Base-by-base conservation (phyloP, 2,888 invertebrate species). In the Phlogophora meticulosa region DNA sequence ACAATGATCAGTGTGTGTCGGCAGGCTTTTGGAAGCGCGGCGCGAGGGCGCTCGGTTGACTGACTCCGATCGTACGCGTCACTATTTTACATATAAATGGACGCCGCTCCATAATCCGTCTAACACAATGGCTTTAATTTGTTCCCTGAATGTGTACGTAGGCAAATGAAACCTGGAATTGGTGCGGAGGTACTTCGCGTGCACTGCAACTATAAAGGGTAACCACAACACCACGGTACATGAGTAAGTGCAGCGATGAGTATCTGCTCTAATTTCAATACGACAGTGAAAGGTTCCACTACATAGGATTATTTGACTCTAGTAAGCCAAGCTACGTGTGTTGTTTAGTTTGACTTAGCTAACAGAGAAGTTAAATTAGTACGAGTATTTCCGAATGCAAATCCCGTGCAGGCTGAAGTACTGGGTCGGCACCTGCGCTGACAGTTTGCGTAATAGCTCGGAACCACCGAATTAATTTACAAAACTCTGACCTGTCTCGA, bases 11-110 rank as follows among this genome's bases (percentile, higher is more conserved):
- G 83, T 79, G 86, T 83, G 76, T 69, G 69, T 71, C 56, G 68
- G 73, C 76, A 73, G 78, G 84, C 80, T 85, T 80, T 82, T 79
- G 82, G 72, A 79, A 80, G 73, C 76, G 82, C 78, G 79, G 80
- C 46, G 81, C 80, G 83, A 76, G 78, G 82, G 81, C 87, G 86
- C 84, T 87, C 88, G 90, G 85, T 81, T 89, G 88, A 87, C 86
- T 89, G 91, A 83, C 87, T 91, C 84, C 90, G 90, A 91, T 90
- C 89, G 90, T 88, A 88, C 91, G 89, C 93, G 90, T 92, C 93
- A 93, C 94, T 93, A 93, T 93, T 94, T 95, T 94, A 93, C 95
- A 95, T 95, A 95, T 94, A 94, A 95, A 95, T 95, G 94, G 94
- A 91, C 92, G 90, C 87, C 88, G 90, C 91, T 90, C 91, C 92